Evolutionary conservation across 1,140 invertebrate species (phyloP), one percentile per base, ranked within the genome.

Genomic region (Marisa cornuarietis): DNA sequence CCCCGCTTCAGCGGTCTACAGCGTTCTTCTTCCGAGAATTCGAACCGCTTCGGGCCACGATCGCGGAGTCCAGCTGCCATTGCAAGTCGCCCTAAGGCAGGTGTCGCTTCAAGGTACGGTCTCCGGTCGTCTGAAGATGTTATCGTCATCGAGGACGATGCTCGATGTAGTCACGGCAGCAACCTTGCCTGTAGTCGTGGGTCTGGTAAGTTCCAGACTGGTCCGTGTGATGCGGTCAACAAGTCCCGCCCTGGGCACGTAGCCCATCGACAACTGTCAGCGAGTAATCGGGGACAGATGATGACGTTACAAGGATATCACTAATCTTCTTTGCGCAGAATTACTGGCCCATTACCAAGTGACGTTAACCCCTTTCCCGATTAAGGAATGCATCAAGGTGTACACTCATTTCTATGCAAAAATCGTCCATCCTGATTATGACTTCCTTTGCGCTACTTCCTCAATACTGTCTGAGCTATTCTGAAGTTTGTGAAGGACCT

Each of bases 301-400:
- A 62, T 63, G 13, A 69, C n/a, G n/a, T 4, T 54, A n/a, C 69
- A 52, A n/a, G 76, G 52, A 65, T 61, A 9, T 62, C 63, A 22
- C 26, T 73, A 16, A 24, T 61, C n/a, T 31, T 80, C 16, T 65
- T 73, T 51, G 54, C 76, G 22, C 79, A 80, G 52, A 80, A 66
- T 65, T 76, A 73, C 54, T 80, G 72, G 73, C 63, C 79, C 58
- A 18, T 80, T 71, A n/a, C n/a, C n/a, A n/a, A n/a, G n/a, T n/a
- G n/a, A n/a, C n/a, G n/a, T n/a, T n/a, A n/a, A n/a, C n/a, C n/a
- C n/a, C n/a, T n/a, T n/a, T n/a, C n/a, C n/a, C n/a, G n/a, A n/a
- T n/a, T n/a, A 5, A 42, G 5, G 31, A 42, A 2, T 42, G 31
- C 31, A 42, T 42, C 31, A 42, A 42, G 3, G 31, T 42, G 31